Conservation (phyloP, 2,113 vertebrate genomes). For the Saccopteryx bilineata region DNA sequence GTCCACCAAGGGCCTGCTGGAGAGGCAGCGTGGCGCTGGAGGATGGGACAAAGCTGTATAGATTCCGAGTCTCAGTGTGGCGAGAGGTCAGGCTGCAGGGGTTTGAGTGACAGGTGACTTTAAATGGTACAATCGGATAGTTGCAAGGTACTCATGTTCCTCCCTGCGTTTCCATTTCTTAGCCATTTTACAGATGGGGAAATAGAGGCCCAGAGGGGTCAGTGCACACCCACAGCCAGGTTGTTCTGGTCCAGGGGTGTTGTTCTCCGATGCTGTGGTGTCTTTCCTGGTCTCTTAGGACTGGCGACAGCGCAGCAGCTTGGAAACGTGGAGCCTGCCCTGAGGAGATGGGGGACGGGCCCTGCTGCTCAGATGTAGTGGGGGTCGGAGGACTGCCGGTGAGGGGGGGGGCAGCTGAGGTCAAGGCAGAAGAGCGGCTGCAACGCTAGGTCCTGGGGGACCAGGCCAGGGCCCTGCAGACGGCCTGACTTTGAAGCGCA, state of each 20-base stretch:
- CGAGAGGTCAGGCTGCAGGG: neutral
- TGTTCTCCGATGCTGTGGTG: neutral
- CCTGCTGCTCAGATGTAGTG: neutral
- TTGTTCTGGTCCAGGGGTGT: neutral
- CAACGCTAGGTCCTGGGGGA: neutral
- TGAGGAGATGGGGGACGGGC: neutral
- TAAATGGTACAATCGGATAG: neutral
- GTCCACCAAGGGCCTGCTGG: neutral
- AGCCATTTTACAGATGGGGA: neutral
- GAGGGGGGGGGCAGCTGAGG: neutral
- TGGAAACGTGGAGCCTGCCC: neutral
- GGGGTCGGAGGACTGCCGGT: neutral
- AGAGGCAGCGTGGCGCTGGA: neutral
- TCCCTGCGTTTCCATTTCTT: neutral
- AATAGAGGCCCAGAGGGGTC: neutral
- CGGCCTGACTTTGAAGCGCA: slow-evolving; percentile 86
- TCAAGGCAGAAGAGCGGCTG: neutral
- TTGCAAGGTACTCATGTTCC: accelerated
- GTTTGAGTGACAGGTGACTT: neutral
- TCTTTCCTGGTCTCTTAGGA: neutral
- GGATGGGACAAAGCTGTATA: neutral
- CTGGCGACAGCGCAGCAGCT: neutral
- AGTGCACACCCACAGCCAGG: neutral
- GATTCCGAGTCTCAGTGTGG: neutral
- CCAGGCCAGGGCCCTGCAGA: slow-evolving; percentile 46